Base-by-base conservation (phyloP, 35 echinoderm and acorn worm genomes). In the Anneissia japonica region DNA sequence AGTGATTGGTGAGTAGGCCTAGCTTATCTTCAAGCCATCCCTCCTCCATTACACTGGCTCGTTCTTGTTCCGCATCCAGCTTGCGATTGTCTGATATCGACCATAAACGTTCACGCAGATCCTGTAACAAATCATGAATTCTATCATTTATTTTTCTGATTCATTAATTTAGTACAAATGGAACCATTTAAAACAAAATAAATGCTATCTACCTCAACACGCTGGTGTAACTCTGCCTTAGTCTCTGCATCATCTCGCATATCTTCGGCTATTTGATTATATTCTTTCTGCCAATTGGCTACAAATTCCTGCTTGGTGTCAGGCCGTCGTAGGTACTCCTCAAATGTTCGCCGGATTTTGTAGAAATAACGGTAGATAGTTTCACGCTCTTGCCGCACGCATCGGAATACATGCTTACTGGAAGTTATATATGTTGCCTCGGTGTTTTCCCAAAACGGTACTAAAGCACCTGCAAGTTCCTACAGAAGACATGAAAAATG, bases 231-330 rank as follows among this genome's bases (percentile, higher is more conserved):
- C 55, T 99, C 96, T 11, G 96, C 86, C 73, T 94, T 99, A 13
- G 96, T 99, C 39, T 99, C 96, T 26, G 94, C 96, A 77, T 99
- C 96, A 45, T 99, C 96, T 35, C 96, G 55, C 92, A 99, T 94
- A 39, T 99, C 96, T 74, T 99, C 96, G 13, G 96, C 91, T 33
- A 99, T 85, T 32, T 94, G 86, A 72, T 99, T 99, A 82, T 97
- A 97, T 33, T 99, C 96, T 32, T 78, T 79, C 83, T 99, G 96
- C 92, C 93, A 99, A 3, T 86, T 30, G 31, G 82, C 39, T 56
- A 99, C 76, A 56, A 94, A 99, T 45, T 94, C 96, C 80, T 94
- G 89, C 79, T 94, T 99, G 80, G 85, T 76, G 39, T 94, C 92
- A 7, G 96, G 96, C 14, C 96, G 75, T 0, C 91, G 81, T 30